Evolutionary conservation across 2,113 vertebrate species (phyloP).

Genomic region (Stomatorhinus ivindoensis): DNA sequence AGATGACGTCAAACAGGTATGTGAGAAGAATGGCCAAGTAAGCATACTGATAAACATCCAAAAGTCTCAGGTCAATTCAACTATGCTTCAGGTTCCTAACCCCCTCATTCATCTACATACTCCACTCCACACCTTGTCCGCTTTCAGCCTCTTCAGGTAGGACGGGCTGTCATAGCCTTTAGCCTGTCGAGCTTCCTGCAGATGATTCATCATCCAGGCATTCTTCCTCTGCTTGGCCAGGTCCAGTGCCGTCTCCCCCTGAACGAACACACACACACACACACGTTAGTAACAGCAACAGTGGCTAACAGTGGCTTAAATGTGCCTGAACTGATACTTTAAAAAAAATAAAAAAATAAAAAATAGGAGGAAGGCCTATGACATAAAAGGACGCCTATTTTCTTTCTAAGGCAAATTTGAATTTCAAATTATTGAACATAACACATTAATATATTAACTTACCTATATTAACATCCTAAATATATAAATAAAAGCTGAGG

Average conservation of each 20-base stretch:
- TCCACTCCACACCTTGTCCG: constrained; percentile 75
- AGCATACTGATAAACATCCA: not conserved
- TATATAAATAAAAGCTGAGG: not conserved
- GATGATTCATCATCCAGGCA: constrained; percentile 97
- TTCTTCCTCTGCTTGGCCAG: constrained; percentile 98
- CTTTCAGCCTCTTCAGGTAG: constrained; percentile 91
- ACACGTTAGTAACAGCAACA: not conserved
- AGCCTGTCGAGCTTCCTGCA: constrained; percentile 94
- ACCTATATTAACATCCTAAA: not conserved
- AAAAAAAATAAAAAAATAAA: not conserved
- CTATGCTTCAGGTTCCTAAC: not conserved
- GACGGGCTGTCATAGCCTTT: constrained; percentile 96
- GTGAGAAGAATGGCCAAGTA: not conserved
- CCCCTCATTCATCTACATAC: not conserved
- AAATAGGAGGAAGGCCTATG: not conserved
- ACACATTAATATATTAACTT: too few species aligned
- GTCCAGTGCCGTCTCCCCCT: constrained; percentile 96
- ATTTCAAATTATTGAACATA: not conserved
- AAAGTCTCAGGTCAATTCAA: not conserved
- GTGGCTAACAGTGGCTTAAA: not conserved
- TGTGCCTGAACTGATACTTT: not conserved
- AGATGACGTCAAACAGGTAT: not conserved
- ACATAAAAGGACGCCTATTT: not conserved
- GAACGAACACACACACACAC: not conserved
- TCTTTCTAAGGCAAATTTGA: not conserved